Evolutionary conservation across 2,888 invertebrate species (phyloP).

Genomic region (Oxytorus armatus): DNA sequence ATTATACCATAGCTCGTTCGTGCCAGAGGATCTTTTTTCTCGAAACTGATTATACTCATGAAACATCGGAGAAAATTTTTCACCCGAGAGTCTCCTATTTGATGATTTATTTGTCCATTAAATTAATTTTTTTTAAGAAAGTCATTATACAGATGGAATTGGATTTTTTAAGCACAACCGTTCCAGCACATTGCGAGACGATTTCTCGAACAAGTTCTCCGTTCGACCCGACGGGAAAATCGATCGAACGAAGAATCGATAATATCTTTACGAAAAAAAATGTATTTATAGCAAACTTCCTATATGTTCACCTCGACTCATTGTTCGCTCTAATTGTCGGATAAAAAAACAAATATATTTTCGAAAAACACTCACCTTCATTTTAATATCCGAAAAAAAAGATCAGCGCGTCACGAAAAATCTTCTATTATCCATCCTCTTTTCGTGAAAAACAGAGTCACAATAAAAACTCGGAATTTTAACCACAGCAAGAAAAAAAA

Average conservation of each 20-base stretch:
- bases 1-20: constrained; percentile 6
- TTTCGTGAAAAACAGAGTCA: background rate
- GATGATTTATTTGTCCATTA: constrained; percentile 23
- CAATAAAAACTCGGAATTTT: constrained; percentile 1
- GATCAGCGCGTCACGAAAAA: constrained; percentile 35
- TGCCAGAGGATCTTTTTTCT: constrained; percentile 13
- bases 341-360: background rate
- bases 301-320: too few species aligned
- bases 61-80: constrained; percentile 8
- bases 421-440: constrained; percentile 40
- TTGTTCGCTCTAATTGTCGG: too few species aligned
- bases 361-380: constrained; percentile 65
- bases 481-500: background rate
- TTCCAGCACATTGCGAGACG: too few species aligned
- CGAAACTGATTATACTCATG: constrained; percentile 4
- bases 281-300: background rate
- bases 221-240: constrained; percentile 29
- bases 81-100: background rate
- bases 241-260: background rate
- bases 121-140: constrained; percentile 17
- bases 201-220: background rate
- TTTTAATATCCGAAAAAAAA: constrained; percentile 49
- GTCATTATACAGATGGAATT: constrained; percentile 6
- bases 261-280: background rate
- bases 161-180: background rate